Percentiles rank a stretch among this genome's conserved stretches.
Conservation (phyloP, 2,797 vertebrate genomes). For the Cyprinodon diabolis region DNA sequence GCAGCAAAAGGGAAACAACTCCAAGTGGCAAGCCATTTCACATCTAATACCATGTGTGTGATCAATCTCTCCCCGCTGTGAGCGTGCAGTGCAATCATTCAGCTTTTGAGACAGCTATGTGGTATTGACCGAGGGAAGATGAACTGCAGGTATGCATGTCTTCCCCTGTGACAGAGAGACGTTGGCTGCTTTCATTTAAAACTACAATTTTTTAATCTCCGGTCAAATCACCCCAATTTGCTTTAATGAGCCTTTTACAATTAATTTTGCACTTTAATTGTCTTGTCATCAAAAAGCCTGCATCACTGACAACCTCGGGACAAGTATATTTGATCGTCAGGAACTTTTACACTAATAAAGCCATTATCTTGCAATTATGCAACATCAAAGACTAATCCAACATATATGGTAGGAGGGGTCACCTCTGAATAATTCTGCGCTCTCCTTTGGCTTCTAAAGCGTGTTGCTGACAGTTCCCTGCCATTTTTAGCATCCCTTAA, state of each 20-base stretch:
- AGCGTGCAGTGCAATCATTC: constrained; percentile 59
- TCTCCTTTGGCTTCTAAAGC: constrained; percentile 13
- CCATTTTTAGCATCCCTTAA: constrained; percentile 77
- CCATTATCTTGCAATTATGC: constrained; percentile 5
- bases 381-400: background rate
- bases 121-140: constrained; percentile 67
- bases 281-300: background rate
- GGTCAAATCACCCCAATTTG: constrained; percentile 3
- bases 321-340: background rate
- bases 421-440: background rate
- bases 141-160: constrained; percentile 45
- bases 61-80: constrained; percentile 64
- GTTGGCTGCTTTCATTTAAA: constrained; percentile 6
- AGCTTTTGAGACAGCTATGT: constrained; percentile 62
- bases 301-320: constrained; percentile 1
- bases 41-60: constrained; percentile 69
- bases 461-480: constrained; percentile 63
- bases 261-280: background rate
- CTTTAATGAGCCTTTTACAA: background rate
- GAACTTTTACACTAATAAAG: background rate
- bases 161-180: background rate
- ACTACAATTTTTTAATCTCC: constrained; percentile 2
- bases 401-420: constrained; percentile 1
- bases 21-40: constrained; percentile 65
- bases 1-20: constrained; percentile 53